Base-by-base conservation (phyloP, 2,797 vertebrate species). In the Ciconia nigra region DNA sequence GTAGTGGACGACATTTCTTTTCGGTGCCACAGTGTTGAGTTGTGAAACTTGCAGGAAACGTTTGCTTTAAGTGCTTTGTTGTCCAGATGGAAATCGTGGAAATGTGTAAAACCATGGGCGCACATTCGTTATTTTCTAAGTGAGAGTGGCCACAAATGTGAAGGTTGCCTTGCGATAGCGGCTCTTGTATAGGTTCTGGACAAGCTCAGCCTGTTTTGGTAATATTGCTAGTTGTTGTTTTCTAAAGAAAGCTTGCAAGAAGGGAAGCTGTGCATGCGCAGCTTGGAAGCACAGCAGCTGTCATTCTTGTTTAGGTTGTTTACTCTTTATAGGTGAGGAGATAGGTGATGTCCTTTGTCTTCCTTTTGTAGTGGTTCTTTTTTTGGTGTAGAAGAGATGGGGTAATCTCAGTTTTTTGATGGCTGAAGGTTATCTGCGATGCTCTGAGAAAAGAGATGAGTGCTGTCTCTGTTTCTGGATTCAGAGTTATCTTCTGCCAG, bases 1-100 rank as follows among this genome's bases (percentile, higher is more conserved):
- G 8, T 4, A 6, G 20, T 1, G 17, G 42, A 1, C 4, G 0
- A 1, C 4, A 0, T 11, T 83, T 67, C 9, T 12, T 8, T 41
- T 22, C 2, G 15, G 12, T 57, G 19, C 49, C 4, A 1, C 29
- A 8, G 12, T 2, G 14, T 3, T 18, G 55, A 49, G 31, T 16
- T 44, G 69, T 62, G 54, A 52, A 33, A 33, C 5, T 58, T 7
- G 5, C 10, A 10, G 63, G 33, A 33, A 49, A 5, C 3, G 2
- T n/a, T 83, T 65, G 25, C 35, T 62, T 46, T n/a, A 21, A 51
- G 25, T 15, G 3, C 9, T 61, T 55, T 39, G 21, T 22, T n/a
- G 7, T 65, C 8, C 1, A 5, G 9, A 12, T 58, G 33, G 41
- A 65, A 79, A 29, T 37, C 2, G 4, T 22, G 20, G 28, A 35